Evolutionary conservation across 2,888 invertebrate genomes (phyloP).

Genomic region (Cremastinae sp.): DNA sequence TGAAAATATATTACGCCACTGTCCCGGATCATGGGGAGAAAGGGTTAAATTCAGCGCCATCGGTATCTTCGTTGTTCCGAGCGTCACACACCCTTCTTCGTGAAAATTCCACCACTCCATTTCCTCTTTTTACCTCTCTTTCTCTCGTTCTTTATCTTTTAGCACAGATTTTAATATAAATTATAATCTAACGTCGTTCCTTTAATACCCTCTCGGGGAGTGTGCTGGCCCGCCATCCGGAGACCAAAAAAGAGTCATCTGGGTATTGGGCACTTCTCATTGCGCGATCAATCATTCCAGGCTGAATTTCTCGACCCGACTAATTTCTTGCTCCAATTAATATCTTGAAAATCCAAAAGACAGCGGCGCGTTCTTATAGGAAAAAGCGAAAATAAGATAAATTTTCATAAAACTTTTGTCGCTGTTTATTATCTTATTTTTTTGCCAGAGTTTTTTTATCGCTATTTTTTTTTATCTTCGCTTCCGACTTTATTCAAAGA

Average conservation of each 20-base stretch:
- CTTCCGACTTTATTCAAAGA: constrained; percentile 12
- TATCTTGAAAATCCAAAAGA: constrained; percentile 66
- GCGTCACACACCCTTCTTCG: constrained; percentile 49
- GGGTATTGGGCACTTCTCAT: constrained; percentile 80
- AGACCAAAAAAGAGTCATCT: constrained; percentile 71
- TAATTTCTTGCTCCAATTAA: constrained; percentile 79
- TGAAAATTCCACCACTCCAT: constrained; percentile 63
- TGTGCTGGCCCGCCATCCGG: constrained; percentile 58
- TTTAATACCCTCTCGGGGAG: constrained; percentile 73
- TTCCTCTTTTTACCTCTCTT: constrained; percentile 58
- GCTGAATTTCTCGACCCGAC: constrained; percentile 66
- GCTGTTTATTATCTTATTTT: not conserved
- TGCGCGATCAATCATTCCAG: constrained; percentile 78
- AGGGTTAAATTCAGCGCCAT: constrained; percentile 53
- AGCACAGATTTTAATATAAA: constrained; percentile 80
- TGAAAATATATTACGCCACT: constrained; percentile 43
- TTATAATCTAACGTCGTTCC: constrained; percentile 80
- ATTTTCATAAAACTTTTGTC: not conserved
- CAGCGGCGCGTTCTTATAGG: not conserved
- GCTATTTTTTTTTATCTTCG: constrained; percentile 21
- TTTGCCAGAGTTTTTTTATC: constrained; percentile 19
- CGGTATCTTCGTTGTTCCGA: constrained; percentile 53
- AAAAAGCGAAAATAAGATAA: not conserved
- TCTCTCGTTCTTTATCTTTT: constrained; percentile 76
- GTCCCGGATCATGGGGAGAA: constrained; percentile 24